Conservation (phyloP, 1,140 invertebrate species). For the Calephelis nemesis region DNA sequence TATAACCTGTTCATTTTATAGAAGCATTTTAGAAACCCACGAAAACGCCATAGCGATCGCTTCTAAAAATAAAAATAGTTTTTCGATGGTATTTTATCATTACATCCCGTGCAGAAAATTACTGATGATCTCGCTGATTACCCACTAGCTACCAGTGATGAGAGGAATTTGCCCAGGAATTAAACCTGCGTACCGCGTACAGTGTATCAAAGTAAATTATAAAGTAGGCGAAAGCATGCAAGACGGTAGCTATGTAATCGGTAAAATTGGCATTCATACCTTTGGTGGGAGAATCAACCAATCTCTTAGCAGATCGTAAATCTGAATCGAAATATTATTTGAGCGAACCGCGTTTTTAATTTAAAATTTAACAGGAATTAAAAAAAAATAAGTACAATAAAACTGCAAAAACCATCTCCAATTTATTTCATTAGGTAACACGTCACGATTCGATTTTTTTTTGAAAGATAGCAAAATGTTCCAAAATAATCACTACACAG, state of each 20-base stretch:
- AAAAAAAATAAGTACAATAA: neutral
- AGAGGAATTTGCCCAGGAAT: constrained; percentile 35
- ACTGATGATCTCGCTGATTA: constrained; percentile 30
- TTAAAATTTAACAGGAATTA: neutral
- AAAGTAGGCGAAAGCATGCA: constrained; percentile 26
- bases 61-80: constrained; percentile 22
- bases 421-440: too few species aligned
- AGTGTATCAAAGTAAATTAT: constrained; percentile 36
- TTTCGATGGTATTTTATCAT: constrained; percentile 27
- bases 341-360: too few species aligned
- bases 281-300: constrained; percentile 34
- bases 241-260: constrained; percentile 38
- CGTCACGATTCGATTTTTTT: too few species aligned
- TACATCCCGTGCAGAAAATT: constrained; percentile 30
- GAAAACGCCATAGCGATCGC: neutral
- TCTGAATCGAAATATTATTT: constrained; percentile 22
- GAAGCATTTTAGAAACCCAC: neutral
- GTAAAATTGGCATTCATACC: constrained; percentile 37
- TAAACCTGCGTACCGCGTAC: constrained; percentile 31
- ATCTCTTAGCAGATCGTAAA: constrained; percentile 60
- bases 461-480: too few species aligned
- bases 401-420: too few species aligned
- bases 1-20: too few species aligned
- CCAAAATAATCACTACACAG: too few species aligned
- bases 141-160: constrained; percentile 28